Base-by-base conservation (phyloP, 2,888 invertebrate genomes). In the Drosophila acutilabella region DNA sequence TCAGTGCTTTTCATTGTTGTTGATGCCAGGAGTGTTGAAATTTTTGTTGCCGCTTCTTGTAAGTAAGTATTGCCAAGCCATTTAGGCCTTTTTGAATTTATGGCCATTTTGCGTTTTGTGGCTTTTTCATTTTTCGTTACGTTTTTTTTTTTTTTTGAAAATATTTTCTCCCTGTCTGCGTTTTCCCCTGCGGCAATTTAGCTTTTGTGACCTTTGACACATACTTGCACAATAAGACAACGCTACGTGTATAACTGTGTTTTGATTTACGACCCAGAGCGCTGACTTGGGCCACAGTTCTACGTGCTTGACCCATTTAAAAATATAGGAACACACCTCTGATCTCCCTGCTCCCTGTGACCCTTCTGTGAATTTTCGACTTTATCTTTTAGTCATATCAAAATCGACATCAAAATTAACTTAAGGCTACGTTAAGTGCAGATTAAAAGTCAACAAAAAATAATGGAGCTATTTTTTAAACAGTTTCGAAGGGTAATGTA, bases 51-150 rank as follows among this genome's bases (percentile, higher is more conserved):
- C 54, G 52, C 60, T 54, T 51, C 57, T 60, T 74, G 64, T 16
- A 36, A 51, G 76, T 47, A 54, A 62, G 71, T 80, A 77, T 73
- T 79, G 77, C 60, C 70, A 80, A 86, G 79, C 69, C 78, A 81
- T 83, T 83, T 84, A 75, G 81, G 80, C 67, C 67, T 84, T 81
- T 86, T 78, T 84, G 78, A 83, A 87, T 83, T 87, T 83, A 83
- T 87, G 81, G 64, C 84, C 87, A 84, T 83, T 83, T 87, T 73
- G 80, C 80, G 83, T 83, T 87, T 84, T 84, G 80, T 61, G 87
- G 70, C 62, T 67, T 56, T 57, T 53, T 42, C 23, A 40, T 42
- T 45, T 48, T 33, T 30, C 20, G 20, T 3, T 48, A n/a, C n/a
- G n/a, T 48, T 2, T 45, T 56, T 26, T 36, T 42, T 23, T 1